Evolutionary conservation across 2,113 vertebrate species (phyloP).

Genomic region (Cygnus buccinator): DNA sequence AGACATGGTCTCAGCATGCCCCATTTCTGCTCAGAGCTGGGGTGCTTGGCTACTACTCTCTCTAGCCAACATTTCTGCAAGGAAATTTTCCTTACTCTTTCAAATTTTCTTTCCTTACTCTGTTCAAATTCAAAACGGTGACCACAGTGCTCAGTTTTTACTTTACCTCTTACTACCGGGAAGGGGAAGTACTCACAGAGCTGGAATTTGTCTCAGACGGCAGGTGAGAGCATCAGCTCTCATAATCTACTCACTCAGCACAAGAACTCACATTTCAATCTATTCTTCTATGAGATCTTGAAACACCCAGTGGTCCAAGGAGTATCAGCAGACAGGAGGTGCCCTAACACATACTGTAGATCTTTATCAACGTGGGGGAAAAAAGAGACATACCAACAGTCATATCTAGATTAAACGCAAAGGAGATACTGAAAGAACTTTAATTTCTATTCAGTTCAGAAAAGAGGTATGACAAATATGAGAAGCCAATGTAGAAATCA

Average conservation of each 20-base stretch:
- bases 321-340: neutral
- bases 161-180: neutral
- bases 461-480: neutral
- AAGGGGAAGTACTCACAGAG: neutral
- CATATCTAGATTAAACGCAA: neutral
- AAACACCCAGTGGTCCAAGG: neutral
- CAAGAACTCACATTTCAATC: constrained; percentile 17
- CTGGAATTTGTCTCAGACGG: constrained; percentile 12
- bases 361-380: neutral
- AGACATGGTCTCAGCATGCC: neutral
- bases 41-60: neutral
- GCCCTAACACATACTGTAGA: neutral
- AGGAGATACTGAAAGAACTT: neutral
- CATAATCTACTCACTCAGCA: constrained; percentile 5
- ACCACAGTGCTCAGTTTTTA: neutral
- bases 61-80: neutral
- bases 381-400: neutral
- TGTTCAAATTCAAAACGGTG: neutral
- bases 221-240: neutral
- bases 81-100: neutral
- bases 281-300: neutral
- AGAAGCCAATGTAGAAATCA: neutral
- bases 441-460: neutral
- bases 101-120: neutral
- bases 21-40: neutral